These are phyloP conservation scores for Plebejus argus DNA, from an alignment of 2,888 invertebrate genomes.

Conservation along the genomic window DNA sequence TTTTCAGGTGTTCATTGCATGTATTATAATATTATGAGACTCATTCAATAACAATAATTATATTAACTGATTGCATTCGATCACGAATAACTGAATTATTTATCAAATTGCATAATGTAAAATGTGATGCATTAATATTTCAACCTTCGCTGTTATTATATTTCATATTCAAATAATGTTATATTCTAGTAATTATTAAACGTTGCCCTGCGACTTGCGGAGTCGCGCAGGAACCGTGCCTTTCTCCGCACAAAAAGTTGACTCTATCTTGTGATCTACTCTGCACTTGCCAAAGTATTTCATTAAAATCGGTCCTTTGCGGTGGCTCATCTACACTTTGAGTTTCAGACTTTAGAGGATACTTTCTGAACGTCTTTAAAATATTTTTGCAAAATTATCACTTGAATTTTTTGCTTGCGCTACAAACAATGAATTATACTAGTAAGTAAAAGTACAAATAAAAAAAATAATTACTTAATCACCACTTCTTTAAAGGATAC, in stretches of 20 bases:
- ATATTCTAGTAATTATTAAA: background rate
- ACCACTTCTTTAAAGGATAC: background rate
- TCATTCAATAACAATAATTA: constrained; percentile 26
- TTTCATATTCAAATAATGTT: background rate
- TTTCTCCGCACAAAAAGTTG: background rate
- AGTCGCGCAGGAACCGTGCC: background rate
- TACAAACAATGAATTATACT: too few species aligned
- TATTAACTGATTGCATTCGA: constrained; percentile 25
- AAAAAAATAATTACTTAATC: background rate
- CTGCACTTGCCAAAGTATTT: background rate
- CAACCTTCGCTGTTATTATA: background rate
- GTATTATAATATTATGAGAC: constrained; percentile 17
- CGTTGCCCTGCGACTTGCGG: background rate
- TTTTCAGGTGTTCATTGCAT: constrained; percentile 17
- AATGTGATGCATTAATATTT: constrained; percentile 3
- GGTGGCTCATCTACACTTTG: too few species aligned
- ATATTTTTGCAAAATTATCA: too few species aligned
- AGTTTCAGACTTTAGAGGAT: too few species aligned
- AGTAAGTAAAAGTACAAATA: background rate
- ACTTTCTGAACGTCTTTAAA: too few species aligned
- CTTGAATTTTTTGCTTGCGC: too few species aligned
- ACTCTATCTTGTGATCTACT: background rate
- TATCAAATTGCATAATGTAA: constrained; percentile 9
- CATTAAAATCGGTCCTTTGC: background rate
- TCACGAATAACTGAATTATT: constrained; percentile 27